Percentiles rank a stretch among this genome's conserved stretches.
These are phyloP conservation scores for Anhinga rufa DNA, from an alignment of 2,113 vertebrate species.

Conservation along the genomic window DNA sequence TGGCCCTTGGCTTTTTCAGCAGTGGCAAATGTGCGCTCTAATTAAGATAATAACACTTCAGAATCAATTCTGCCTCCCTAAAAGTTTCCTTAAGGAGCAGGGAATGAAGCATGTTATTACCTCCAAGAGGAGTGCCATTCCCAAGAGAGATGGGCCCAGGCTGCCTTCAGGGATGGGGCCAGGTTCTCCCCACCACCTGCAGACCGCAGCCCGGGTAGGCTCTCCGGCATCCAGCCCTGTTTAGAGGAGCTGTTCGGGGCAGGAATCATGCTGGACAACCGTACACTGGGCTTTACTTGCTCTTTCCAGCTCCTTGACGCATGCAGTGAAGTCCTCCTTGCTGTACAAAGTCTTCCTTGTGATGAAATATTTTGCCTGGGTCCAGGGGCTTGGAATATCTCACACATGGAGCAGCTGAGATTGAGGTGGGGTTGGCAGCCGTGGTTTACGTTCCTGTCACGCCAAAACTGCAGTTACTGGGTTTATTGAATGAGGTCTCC, in stretches of 20 bases:
- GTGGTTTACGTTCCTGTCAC: neutral
- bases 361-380: neutral
- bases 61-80: neutral
- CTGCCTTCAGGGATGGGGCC: neutral
- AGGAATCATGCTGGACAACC: neutral
- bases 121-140: neutral
- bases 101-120: neutral
- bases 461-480: neutral
- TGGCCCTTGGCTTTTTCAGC: neutral
- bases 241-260: neutral
- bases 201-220: neutral
- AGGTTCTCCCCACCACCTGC: neutral
- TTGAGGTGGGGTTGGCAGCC: rapidly evolving
- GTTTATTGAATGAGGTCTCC: neutral
- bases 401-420: rapidly evolving
- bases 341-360: neutral
- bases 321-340: neutral
- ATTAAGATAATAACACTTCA: neutral
- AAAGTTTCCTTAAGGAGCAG: neutral
- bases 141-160: neutral
- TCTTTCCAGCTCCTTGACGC: neutral
- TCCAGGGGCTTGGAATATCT: neutral
- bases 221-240: neutral
- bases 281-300: neutral
- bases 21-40: neutral